Evolutionary conservation across 2,888 invertebrate genomes (phyloP), one percentile per base, ranked within the genome.

Genomic region (Lydus trimaculatus): DNA sequence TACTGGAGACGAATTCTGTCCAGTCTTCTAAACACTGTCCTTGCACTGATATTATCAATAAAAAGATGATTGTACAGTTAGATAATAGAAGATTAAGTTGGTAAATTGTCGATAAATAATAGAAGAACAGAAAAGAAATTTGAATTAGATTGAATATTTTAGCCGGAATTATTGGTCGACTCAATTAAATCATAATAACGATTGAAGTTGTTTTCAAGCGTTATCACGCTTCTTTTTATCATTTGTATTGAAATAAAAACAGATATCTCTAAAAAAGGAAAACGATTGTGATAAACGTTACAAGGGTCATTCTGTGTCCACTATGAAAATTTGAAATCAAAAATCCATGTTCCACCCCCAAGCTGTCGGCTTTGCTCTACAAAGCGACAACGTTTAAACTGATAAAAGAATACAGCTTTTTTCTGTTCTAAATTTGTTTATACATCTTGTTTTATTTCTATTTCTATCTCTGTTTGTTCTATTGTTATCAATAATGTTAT

Each of bases 81-180:
- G n/a, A 43, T 43, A 17, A 43, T 43, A n/a, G n/a, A 17, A n/a
- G 36, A 15, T 13, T 15, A 1, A 2, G 8, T 43, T 43, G 43
- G 43, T 43, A 43, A 8, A 43, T 43, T 43, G 43, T 43, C 43
- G 43, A 43, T 43, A 43, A 43, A 43, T 43, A 43, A 43, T 43
- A n/a, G 43, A 1, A 17, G 17, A 8, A 28, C 2, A 28, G 28
- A n/a, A 43, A 43, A 17, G 11, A 43, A n/a, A 43, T n/a, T 43
- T 17, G 43, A 43, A 43, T 48, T 20, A n/a, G 17, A 5, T 43
- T 17, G 43, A 43, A 43, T 48, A 9, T 48, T 9, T 20, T 20
- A 20, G 9, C 2, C n/a, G 20, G n/a, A 48, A 17, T 20, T 17
- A n/a, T 20, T 11, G 8, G 9, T 48, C 8, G 20, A 48, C 9